Evolutionary conservation across 23 tunicate genomes (phyloP), one percentile per base, ranked within the genome.

Genomic region (Botrylloides violaceus): DNA sequence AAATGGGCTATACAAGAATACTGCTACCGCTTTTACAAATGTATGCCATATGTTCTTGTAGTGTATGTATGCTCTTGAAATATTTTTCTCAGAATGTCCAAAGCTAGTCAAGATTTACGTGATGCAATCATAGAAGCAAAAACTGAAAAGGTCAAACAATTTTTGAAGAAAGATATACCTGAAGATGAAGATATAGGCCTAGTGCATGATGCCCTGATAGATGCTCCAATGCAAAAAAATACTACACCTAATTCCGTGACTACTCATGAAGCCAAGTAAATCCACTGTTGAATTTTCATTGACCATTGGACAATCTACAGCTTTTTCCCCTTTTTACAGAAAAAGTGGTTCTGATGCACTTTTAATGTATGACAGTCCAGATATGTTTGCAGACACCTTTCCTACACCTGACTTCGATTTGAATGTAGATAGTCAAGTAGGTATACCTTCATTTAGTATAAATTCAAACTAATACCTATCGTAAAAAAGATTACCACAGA

Each of bases 41-140:
- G n/a, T n/a, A n/a, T n/a, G n/a, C n/a, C n/a, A n/a, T n/a, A n/a
- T n/a, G n/a, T n/a, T n/a, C n/a, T n/a, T n/a, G n/a, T n/a, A n/a
- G n/a, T n/a, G n/a, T n/a, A n/a, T n/a, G n/a, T n/a, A n/a, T n/a
- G n/a, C n/a, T n/a, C n/a, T n/a, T n/a, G n/a, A n/a, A n/a, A n/a
- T n/a, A 9, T 43, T 43, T 43, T 9, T 43, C 15, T 43, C 53
- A 43, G 53, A 43, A 9, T 43, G 15, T 43, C 70, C 3, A 33
- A 63, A 63, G 70, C 26, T 35, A 43, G 37, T 19, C 49, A 68
- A 24, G 74, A 68, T 68, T 68, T 68, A 26, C 23, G 25, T 38
- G 58, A 68, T 20, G 25, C 30, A 0, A 68, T 68, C 0, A 68
- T 68, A 43, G 74, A 26, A 32, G 74, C 36, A 23, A 68, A 68